Conservation (phyloP, 2,888 invertebrate species). For the Gandaritis pyraliata region DNA sequence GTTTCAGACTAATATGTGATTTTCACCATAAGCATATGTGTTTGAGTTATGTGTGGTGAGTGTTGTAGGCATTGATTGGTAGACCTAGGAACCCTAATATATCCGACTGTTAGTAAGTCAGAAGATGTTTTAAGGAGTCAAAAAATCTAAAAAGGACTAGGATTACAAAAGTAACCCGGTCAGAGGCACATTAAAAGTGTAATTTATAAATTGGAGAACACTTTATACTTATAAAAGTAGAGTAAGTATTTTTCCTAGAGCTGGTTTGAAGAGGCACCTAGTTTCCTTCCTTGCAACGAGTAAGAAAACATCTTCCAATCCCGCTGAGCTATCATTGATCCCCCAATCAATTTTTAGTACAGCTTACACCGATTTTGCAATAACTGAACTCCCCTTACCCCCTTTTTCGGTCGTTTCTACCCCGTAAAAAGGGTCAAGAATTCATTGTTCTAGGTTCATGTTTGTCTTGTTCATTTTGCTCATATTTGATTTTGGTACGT, state of each 20-base stretch:
- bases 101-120: too few species aligned
- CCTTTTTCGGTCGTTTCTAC: slow-evolving; percentile 16
- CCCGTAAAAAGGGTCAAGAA: slow-evolving; percentile 59
- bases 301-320: not conserved
- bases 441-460: slow-evolving; percentile 68
- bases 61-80: slow-evolving; percentile 2
- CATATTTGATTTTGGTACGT: slow-evolving; percentile 71
- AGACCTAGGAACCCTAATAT: not conserved
- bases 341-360: slow-evolving; percentile 16
- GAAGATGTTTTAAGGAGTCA: too few species aligned
- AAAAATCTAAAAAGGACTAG: too few species aligned
- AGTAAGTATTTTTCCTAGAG: too few species aligned
- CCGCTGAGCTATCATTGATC: slow-evolving; percentile 5
- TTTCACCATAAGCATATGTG: slow-evolving; percentile 21
- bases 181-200: too few species aligned
- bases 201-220: too few species aligned
- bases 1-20: slow-evolving; percentile 19
- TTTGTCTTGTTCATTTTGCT: slow-evolving; percentile 74
- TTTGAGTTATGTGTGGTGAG: slow-evolving; percentile 20
- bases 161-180: too few species aligned
- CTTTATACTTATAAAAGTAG: too few species aligned
- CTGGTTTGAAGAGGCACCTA: not conserved
- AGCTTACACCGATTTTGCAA: slow-evolving; percentile 8
- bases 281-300: not conserved
- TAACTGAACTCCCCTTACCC: slow-evolving; percentile 19